A percentile compares a stretch with the other conserved stretches of the same genome.
phyloP scores from a whole-genome alignment of 2,797 vertebrate genomes.

The Poecilia picta region DNA sequence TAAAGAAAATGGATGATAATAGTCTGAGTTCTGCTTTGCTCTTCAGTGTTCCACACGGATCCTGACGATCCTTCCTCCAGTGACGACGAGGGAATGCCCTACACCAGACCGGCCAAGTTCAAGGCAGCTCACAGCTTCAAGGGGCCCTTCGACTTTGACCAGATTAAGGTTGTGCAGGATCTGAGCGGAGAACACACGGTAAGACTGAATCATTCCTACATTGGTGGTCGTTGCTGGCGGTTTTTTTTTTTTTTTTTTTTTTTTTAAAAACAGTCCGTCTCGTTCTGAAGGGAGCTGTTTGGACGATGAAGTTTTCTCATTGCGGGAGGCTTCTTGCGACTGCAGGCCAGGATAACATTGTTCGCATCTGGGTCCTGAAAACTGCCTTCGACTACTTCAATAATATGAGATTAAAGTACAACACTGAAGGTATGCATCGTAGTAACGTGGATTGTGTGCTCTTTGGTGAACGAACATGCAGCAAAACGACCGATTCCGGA shows the following conservation, averaged over 20 bases:
- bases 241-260: neutral
- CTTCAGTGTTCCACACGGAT: constrained; percentile 95
- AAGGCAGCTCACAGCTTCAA: constrained; percentile 98
- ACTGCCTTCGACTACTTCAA: constrained; percentile 98
- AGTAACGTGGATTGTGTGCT: no score
- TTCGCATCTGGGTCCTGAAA: constrained; percentile 98
- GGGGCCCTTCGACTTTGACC: constrained; percentile 98
- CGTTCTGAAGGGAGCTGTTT: constrained; percentile 90
- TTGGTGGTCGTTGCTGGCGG: neutral
- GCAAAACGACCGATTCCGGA: neutral
- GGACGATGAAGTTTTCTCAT: constrained; percentile 99
- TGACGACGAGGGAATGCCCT: constrained; percentile 99
- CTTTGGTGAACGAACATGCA: neutral
- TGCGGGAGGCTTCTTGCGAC: constrained; percentile 94
- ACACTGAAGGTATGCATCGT: constrained; percentile 85
- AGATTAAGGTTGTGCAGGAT: constrained; percentile 97
- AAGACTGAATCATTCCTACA: constrained; percentile 20
- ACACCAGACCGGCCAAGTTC: constrained; percentile 96
- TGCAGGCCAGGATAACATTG: constrained; percentile 96
- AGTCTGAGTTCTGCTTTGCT: neutral
- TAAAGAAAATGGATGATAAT: no score
- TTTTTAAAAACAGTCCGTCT: neutral
- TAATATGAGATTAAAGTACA: constrained; percentile 99
- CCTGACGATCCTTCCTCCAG: constrained; percentile 97
- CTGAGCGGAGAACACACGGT: constrained; percentile 98